phyloP scores from a whole-genome alignment of 2,113 vertebrate genomes.

The Myodes glareolus region DNA sequence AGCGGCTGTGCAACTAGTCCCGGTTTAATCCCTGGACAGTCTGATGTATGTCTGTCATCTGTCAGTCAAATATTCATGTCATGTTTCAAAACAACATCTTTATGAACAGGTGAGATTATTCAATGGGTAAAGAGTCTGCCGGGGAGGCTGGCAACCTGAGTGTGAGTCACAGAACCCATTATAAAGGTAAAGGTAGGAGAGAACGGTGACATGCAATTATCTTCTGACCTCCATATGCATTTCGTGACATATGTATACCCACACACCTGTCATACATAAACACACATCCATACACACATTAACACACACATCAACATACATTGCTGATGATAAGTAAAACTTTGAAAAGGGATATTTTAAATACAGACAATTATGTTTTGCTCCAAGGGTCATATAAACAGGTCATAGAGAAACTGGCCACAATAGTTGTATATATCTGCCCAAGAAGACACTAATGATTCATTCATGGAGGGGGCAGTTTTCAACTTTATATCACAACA shows the following conservation, averaged over 20 bases:
- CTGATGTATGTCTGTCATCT: background rate
- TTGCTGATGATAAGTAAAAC: background rate
- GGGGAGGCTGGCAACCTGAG: background rate
- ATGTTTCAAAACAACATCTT: background rate
- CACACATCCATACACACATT: background rate
- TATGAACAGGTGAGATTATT: background rate
- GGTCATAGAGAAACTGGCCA: background rate
- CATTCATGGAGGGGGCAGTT: too few species aligned
- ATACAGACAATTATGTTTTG: background rate
- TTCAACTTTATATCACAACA: background rate
- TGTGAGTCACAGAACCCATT: background rate
- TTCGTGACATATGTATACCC: background rate
- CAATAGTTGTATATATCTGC: background rate
- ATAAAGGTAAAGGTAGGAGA: background rate
- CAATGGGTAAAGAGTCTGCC: too few species aligned
- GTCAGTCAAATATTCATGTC: background rate
- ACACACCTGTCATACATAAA: background rate
- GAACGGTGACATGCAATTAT: background rate
- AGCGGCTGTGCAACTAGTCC: background rate
- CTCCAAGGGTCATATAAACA: background rate
- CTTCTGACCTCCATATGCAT: background rate
- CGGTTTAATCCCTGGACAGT: background rate
- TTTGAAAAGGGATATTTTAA: background rate
- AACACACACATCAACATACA: background rate
- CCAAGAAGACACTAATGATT: background rate